Evolutionary conservation across 1,140 invertebrate species (phyloP).

Genomic region (Neotoxoptera formosana): DNA sequence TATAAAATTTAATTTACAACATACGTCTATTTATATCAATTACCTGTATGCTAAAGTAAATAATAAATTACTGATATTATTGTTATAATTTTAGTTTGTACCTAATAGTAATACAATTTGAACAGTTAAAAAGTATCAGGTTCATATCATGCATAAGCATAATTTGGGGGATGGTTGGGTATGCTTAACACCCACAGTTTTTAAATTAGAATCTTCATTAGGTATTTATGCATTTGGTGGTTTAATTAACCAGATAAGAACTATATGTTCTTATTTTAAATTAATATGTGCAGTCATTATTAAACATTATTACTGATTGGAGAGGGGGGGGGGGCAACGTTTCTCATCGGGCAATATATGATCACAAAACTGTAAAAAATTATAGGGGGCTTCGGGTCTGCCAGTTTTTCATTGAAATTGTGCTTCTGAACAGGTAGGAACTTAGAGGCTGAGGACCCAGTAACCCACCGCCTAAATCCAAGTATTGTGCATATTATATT

Average conservation of each 20-base stretch:
- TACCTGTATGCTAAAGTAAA: too few relatives aligned
- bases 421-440: background rate
- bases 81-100: background rate
- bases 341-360: background rate
- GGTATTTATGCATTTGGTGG: background rate
- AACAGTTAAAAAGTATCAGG: background rate
- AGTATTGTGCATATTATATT: too few relatives aligned
- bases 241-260: background rate
- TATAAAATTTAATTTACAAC: too few relatives aligned
- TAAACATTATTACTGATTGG: background rate
- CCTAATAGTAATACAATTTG: too few relatives aligned
- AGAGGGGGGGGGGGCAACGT: background rate
- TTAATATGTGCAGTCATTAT: background rate
- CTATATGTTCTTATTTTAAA: background rate
- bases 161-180: background rate
- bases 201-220: background rate
- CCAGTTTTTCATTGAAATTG: background rate
- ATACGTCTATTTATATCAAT: too few relatives aligned
- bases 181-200: background rate
- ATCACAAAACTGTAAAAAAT: background rate
- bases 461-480: background rate
- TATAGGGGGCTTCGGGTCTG: fast-evolving
- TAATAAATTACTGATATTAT: too few relatives aligned
- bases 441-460: background rate
- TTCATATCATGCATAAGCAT: background rate